Conservation (phyloP, 2,888 invertebrate genomes). For the Achlya flavicornis region DNA sequence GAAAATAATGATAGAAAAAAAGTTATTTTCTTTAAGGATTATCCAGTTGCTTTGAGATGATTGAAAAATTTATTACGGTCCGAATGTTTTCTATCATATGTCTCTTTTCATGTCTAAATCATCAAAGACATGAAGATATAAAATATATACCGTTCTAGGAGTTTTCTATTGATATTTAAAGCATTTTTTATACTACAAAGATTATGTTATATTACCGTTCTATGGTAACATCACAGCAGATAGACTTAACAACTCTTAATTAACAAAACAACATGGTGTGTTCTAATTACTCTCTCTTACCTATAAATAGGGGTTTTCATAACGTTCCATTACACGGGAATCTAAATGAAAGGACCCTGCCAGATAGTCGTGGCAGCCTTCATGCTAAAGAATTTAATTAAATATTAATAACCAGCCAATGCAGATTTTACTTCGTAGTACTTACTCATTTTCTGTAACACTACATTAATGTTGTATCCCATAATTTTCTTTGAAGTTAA, state of each 20-base stretch:
- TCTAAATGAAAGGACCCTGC: constrained; percentile 49
- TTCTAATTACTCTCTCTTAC: constrained; percentile 22
- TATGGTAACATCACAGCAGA: too few species aligned
- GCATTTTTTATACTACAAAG: too few species aligned
- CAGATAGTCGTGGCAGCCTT: constrained; percentile 33
- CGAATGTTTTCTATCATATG: too few species aligned
- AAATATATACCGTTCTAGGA: constrained; percentile 16
- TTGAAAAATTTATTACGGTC: constrained; percentile 35
- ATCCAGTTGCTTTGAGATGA: constrained; percentile 38
- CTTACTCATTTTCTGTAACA: constrained; percentile 23
- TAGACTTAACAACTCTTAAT: background rate
- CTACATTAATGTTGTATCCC: background rate
- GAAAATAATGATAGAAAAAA: constrained; percentile 10
- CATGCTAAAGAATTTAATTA: constrained; percentile 47
- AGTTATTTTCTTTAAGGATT: constrained; percentile 14
- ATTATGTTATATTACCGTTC: too few species aligned
- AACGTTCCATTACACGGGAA: constrained; percentile 41
- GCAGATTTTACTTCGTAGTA: constrained; percentile 25
- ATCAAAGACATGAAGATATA: too few species aligned
- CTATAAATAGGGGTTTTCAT: constrained; percentile 35
- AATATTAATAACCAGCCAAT: constrained; percentile 42
- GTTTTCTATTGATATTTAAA: background rate
- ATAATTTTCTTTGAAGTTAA: constrained; percentile 5
- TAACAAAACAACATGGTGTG: background rate
- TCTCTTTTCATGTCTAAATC: too few species aligned